A percentile compares a stretch with the other conserved stretches of the same genome.
Evolutionary conservation across 2,113 vertebrate genomes (phyloP).

Genomic region (Amia ocellicauda): DNA sequence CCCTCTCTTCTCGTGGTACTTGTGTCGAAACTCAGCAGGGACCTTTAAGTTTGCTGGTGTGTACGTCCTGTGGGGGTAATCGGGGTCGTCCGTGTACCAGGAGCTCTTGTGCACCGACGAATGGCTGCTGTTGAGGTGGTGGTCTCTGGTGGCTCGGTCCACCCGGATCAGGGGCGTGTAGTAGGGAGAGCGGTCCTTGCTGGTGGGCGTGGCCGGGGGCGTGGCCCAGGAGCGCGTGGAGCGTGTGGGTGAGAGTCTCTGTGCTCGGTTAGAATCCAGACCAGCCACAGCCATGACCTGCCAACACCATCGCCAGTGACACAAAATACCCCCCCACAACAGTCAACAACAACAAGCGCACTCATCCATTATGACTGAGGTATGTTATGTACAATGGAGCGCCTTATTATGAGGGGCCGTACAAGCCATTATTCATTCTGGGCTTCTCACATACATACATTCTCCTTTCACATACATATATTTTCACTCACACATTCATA

Average conservation of each 20-base stretch:
- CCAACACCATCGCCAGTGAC: too few relatives aligned
- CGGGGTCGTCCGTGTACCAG: slow-evolving; percentile 93
- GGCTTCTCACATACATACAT: too few relatives aligned
- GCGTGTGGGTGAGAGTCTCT: slow-evolving; percentile 87
- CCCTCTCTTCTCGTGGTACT: slow-evolving; percentile 93
- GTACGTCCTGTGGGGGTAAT: slow-evolving; percentile 82
- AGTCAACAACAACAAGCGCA: too few relatives aligned
- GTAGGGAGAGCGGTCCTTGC: slow-evolving; percentile 79
- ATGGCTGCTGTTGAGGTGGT: slow-evolving; percentile 76
- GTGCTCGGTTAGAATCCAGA: slow-evolving; percentile 90
- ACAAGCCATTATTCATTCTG: too few relatives aligned
- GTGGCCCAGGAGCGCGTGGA: slow-evolving; percentile 95
- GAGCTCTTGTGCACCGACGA: slow-evolving; percentile 87
- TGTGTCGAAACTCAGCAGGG: slow-evolving; percentile 81
- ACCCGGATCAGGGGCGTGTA: slow-evolving; percentile 95
- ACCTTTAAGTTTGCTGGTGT: slow-evolving; percentile 89
- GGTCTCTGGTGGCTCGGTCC: slow-evolving; percentile 76
- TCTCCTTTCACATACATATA: too few relatives aligned
- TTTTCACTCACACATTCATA: too few relatives aligned
- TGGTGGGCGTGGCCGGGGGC: slow-evolving; percentile 85
- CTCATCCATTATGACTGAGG: too few relatives aligned
- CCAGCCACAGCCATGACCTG: slow-evolving; percentile 98
- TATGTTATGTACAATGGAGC: too few relatives aligned
- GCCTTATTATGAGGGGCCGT: too few relatives aligned
- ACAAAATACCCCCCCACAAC: too few relatives aligned